Base-by-base conservation (phyloP, 2,113 vertebrate genomes). In the Mohoua ochrocephala region DNA sequence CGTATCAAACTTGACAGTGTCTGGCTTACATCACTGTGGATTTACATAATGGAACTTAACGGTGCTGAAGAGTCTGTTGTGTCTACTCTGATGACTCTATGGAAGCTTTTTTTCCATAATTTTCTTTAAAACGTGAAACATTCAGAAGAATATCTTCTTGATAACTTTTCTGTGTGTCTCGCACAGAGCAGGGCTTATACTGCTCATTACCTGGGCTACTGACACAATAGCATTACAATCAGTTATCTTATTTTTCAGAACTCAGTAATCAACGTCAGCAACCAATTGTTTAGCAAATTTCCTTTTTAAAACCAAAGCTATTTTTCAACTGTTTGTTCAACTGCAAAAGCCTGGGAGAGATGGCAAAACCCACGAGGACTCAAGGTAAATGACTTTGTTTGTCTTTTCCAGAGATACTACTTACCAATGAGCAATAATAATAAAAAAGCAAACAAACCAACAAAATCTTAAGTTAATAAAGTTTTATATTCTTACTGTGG, bases 11-110 rank as follows among this genome's bases (percentile, higher is more conserved):
- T 78, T 96, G 93, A 96, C 96, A 95, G 83, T 87, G 88, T 87
- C 91, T 96, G 92, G 56, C 83, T 96, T 93, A 89, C 95, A 93
- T 96, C 92, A 89, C 73, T 3, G 17, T 68, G 73, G 86, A 97
- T 97, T 97, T 96, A 96, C 93, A 96, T 96, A 97, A 95, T 95
- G 92, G 95, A 94, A 94, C 86, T 96, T 89, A 96, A 82, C 60
- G 2, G 93, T 5, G 9, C 91, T 96, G 96, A 94, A 93, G 89
- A 95, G 86, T 50, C 80, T 84, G 73, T 54, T 88, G 82, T 91
- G 85, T 86, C 87, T 95, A 75, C 61, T 87, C 84, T 60, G 65
- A 89, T 69, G 77, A 65, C 70, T 85, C 65, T 31, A 0, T 26
- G 87, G 71, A 85, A 93, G 74, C n/a, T 44, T 28, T 86, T 93